A percentile compares a stretch with the other conserved stretches of the same genome.
Evolutionary conservation across 2,888 invertebrate genomes (phyloP).

Genomic region (Mesochorus sp.): DNA sequence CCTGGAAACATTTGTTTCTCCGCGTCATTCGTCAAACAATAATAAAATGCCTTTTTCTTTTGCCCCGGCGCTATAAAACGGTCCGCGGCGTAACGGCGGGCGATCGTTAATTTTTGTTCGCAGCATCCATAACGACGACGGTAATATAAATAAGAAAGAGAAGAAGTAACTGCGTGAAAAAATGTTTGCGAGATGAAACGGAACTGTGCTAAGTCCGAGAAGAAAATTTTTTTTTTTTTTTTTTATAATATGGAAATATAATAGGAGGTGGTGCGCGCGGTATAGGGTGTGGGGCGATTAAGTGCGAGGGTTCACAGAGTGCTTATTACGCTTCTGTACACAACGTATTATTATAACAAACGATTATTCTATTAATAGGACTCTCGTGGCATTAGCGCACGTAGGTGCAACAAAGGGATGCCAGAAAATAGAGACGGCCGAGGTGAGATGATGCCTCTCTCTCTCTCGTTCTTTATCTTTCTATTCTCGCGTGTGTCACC

Average conservation of each 20-base stretch:
- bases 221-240: neutral
- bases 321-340: conserved; percentile 33
- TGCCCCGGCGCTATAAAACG: conserved; percentile 48
- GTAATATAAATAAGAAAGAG: no score
- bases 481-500: no score
- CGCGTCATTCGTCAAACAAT: conserved; percentile 50
- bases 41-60: conserved; percentile 37
- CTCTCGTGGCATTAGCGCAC: conserved; percentile 27
- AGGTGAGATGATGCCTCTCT: conserved; percentile 2
- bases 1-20: conserved; percentile 32
- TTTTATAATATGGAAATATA: no score
- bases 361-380: conserved; percentile 68
- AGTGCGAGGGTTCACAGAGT: conserved; percentile 59
- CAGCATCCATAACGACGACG: no score
- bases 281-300: neutral
- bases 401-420: conserved; percentile 73
- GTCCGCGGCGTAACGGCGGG: no score
- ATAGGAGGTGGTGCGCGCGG: neutral
- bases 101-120: no score
- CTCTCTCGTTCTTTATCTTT: neutral
- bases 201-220: conserved; percentile 17
- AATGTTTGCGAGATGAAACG: conserved; percentile 48
- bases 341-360: conserved; percentile 24
- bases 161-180: neutral
- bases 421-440: conserved; percentile 67